phyloP scores from a whole-genome alignment of 2,888 invertebrate species.

The Nomada ferruginata region DNA sequence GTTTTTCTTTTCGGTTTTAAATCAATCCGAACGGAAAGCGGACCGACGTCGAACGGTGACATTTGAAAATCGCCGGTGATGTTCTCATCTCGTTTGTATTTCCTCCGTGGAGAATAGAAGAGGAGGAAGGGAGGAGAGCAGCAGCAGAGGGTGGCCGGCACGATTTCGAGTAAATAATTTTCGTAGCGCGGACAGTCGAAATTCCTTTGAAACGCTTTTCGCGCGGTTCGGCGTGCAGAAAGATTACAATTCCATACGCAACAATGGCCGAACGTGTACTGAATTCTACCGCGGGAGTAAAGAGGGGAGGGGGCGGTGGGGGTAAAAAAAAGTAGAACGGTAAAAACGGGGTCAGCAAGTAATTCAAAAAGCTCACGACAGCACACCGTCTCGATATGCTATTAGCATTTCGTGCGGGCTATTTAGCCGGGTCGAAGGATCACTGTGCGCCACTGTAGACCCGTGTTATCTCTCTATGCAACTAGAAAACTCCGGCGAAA shows the following conservation, averaged over 20 bases:
- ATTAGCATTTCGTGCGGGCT: slow-evolving; percentile 58
- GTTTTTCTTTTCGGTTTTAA: neutral
- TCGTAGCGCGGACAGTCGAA: neutral
- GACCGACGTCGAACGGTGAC: too few species aligned
- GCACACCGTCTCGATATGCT: slow-evolving; percentile 51
- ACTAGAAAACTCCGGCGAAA: neutral
- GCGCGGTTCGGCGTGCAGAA: slow-evolving; percentile 3
- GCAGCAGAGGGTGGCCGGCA: too few species aligned
- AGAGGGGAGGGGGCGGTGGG: neutral
- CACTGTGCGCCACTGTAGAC: neutral
- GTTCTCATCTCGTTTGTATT: too few species aligned
- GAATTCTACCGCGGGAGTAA: slow-evolving; percentile 25
- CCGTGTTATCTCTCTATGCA: slow-evolving; percentile 30
- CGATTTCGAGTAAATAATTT: slow-evolving; percentile 3
- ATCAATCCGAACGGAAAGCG: neutral
- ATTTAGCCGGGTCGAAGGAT: slow-evolving; percentile 47
- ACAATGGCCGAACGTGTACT: slow-evolving; percentile 23
- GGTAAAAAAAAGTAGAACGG: slow-evolving; percentile 44
- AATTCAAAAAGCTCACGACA: slow-evolving; percentile 64
- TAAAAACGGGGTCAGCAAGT: slow-evolving; percentile 61
- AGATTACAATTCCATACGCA: slow-evolving; percentile 27
- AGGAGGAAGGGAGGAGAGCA: too few species aligned
- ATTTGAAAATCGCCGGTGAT: neutral
- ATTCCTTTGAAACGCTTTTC: slow-evolving; percentile 16
- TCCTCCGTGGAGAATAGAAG: neutral